Evolutionary conservation across 2,113 vertebrate genomes (phyloP).

Genomic region (Scalopus aquaticus): DNA sequence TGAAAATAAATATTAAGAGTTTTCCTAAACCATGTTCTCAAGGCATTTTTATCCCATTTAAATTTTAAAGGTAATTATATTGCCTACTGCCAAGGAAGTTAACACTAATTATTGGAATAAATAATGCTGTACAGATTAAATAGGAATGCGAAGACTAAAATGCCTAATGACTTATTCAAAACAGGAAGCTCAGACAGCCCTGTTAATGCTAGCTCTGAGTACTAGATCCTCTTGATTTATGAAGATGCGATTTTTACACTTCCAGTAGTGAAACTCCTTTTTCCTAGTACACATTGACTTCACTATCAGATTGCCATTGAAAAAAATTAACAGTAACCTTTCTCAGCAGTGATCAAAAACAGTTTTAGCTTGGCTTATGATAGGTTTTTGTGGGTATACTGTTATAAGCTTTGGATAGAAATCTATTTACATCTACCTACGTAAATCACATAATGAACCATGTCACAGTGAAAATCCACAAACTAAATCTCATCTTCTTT

Average conservation of each 20-base stretch:
- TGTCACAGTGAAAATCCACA: conserved; percentile 78
- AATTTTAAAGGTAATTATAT: conserved; percentile 73
- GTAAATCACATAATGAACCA: conserved; percentile 78
- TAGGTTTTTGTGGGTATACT: conserved; percentile 57
- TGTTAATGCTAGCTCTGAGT: conserved; percentile 73
- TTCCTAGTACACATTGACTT: conserved; percentile 40
- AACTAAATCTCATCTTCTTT: conserved; percentile 78
- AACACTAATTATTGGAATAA: conserved; percentile 72
- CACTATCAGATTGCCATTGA: conserved; percentile 56
- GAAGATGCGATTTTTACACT: conserved; percentile 77
- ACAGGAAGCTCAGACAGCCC: conserved; percentile 38
- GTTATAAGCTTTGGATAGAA: conserved; percentile 51
- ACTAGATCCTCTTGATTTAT: conserved; percentile 69
- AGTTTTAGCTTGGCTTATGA: conserved; percentile 65
- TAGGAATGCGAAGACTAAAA: conserved; percentile 65
- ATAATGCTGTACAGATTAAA: conserved; percentile 73
- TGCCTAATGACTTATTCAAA: conserved; percentile 58
- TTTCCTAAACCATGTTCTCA: conserved; percentile 34
- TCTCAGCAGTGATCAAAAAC: conserved; percentile 58
- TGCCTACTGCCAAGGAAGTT: conserved; percentile 60
- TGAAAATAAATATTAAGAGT: conserved; percentile 60
- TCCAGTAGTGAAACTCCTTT: conserved; percentile 72
- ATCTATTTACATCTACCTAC: conserved; percentile 77
- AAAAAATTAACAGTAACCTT: conserved; percentile 59
- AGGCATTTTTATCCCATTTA: conserved; percentile 61